Conservation (phyloP, 2,113 vertebrate species). For the Speoplatyrhinus poulsoni region DNA sequence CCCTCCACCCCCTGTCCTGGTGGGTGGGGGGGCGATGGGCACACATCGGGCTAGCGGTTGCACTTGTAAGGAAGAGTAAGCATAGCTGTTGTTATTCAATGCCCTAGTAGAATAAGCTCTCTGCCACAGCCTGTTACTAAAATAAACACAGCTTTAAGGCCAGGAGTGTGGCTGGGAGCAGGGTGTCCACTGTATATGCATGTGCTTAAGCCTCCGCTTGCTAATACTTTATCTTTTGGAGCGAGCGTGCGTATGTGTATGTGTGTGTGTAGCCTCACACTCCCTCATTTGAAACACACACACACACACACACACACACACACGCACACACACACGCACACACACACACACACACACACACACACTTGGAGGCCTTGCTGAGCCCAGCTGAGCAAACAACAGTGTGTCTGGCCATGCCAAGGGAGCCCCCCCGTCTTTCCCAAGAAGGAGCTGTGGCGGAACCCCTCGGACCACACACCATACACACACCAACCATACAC, state of each 20-base stretch:
- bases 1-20: background rate
- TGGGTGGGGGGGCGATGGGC: slow-evolving; percentile 31
- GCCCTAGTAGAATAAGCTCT: slow-evolving; percentile 72
- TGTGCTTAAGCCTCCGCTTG: slow-evolving; percentile 27
- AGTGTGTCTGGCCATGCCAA: slow-evolving; percentile 55
- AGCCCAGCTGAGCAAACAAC: slow-evolving; percentile 81
- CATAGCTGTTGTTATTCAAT: slow-evolving; percentile 73
- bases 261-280: slow-evolving; percentile 20
- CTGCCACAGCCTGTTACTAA: slow-evolving; percentile 77
- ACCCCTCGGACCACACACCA: slow-evolving; percentile 12
- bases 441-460: slow-evolving; percentile 55
- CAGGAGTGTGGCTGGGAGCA: slow-evolving; percentile 39
- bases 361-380: slow-evolving; percentile 51
- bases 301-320: slow-evolving; percentile 34
- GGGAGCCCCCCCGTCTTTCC: slow-evolving; percentile 39
- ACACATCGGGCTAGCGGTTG: slow-evolving; percentile 45
- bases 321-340: slow-evolving; percentile 46
- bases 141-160: slow-evolving; percentile 69
- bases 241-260: slow-evolving; percentile 39
- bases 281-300: background rate
- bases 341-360: slow-evolving; percentile 20
- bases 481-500: slow-evolving; percentile 41
- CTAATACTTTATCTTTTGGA: slow-evolving; percentile 1
- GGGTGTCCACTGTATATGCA: slow-evolving; percentile 38
- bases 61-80: slow-evolving; percentile 68